Base-by-base conservation (phyloP, 2,113 vertebrate genomes). In the Lophotis ruficrista region DNA sequence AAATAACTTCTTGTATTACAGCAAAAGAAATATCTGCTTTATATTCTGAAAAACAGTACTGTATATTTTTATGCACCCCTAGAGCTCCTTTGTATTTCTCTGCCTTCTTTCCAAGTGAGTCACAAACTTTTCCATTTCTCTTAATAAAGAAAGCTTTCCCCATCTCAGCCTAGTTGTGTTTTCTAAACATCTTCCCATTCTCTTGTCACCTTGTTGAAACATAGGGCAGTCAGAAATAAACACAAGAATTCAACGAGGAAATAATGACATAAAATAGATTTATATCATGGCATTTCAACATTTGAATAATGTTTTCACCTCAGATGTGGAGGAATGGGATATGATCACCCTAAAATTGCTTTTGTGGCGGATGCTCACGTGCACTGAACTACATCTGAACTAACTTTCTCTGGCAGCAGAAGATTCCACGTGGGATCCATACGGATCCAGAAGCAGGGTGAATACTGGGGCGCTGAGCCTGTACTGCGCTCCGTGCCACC, bases 161-260 rank as follows among this genome's bases (percentile, higher is more conserved):
- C 51, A 61, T 45, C 60, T 83, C 77, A 90, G 30, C 85, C 90
- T 82, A 76, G 90, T 30, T 87, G 17, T 31, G n/a, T 81, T 93
- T 68, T 88, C 75, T 81, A 51, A 93, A 65, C 37, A 80, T 33
- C 62, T 64, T 70, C 70, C 54, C 71, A 54, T 88, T 91, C 47
- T 73, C 65, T 33, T 94, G 41, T 83, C 62, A 47, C 43, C 71
- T 86, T 2, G 0, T 20, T 86, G 76, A 86, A 91, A 92, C 71
- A 81, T 11, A 96, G 82, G 62, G 58, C 75, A 83, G 70, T 58
- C 47, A 72, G 66, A 88, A 96, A 87, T 31, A 87, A 95, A 88
- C 43, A 85, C 23, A 47, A 57, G 56, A 78, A 83, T 78, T 83
- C 56, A 78, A 64, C 56, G 47, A 73, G 76, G 33, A 78, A 83